Percentiles rank a stretch among this genome's conserved stretches.
phyloP scores from a whole-genome alignment of 2,888 invertebrate genomes.

The Dexiosoma caninum region DNA sequence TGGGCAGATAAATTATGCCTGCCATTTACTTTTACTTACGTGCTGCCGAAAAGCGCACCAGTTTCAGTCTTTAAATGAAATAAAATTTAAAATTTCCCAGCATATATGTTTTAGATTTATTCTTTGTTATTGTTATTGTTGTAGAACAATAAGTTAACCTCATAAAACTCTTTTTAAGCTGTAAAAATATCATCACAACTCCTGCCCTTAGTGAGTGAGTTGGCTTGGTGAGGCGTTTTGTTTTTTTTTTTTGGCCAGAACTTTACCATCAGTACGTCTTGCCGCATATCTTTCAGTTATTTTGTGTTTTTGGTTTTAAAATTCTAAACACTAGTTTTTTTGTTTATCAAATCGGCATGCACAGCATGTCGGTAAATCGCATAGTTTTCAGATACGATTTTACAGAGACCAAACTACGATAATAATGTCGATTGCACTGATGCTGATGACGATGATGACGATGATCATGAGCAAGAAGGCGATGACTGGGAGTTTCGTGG shows the following conservation, averaged over 20 bases:
- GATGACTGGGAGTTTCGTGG: not conserved
- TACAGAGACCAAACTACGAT: constrained; percentile 47
- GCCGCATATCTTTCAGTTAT: too few relatives aligned
- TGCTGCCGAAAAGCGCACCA: not conserved
- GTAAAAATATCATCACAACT: constrained; percentile 75
- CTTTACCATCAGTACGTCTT: constrained; percentile 25
- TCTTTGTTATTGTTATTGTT: constrained; percentile 31
- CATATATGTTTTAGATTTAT: constrained; percentile 64
- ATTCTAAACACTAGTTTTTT: constrained; percentile 51
- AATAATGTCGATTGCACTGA: constrained; percentile 34
- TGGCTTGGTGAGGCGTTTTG: not conserved
- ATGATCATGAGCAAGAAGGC: constrained; percentile 7
- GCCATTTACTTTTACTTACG: too few relatives aligned
- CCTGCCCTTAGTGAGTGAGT: not conserved
- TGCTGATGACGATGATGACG: constrained; percentile 8
- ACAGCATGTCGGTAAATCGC: constrained; percentile 63
- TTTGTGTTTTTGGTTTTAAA: constrained; percentile 3
- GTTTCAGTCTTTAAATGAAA: not conserved
- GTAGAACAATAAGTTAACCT: constrained; percentile 72
- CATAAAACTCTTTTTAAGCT: constrained; percentile 77
- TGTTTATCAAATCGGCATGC: constrained; percentile 62
- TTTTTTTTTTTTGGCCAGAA: constrained; percentile 18
- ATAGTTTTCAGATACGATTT: constrained; percentile 61
- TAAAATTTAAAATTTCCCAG: constrained; percentile 69
- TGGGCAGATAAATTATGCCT: too few relatives aligned